phyloP scores from a whole-genome alignment of 2,888 invertebrate genomes.

The Notodonta ziczac region DNA sequence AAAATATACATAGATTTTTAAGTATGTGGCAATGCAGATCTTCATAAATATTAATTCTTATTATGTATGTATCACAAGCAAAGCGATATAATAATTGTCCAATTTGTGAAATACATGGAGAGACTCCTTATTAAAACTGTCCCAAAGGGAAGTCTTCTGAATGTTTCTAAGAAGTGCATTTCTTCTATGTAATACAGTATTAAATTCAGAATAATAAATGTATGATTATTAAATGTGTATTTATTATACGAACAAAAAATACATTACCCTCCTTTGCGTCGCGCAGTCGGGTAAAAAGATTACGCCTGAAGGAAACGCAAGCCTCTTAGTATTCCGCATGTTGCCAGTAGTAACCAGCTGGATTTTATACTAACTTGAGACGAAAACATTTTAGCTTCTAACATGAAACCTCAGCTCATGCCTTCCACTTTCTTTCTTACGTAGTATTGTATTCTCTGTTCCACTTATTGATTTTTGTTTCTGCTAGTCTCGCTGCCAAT shows the following conservation, averaged over 20 bases:
- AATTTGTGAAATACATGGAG: constrained; percentile 70
- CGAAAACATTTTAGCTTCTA: no score
- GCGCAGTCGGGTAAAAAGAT: no score
- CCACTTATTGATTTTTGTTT: no score
- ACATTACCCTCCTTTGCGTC: no score
- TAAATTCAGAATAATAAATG: constrained; percentile 88
- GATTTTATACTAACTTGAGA: no score
- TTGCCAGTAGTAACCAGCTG: no score
- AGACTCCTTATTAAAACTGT: constrained; percentile 74
- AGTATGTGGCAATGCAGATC: constrained; percentile 85
- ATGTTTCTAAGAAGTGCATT: constrained; percentile 95
- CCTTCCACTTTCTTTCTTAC: no score
- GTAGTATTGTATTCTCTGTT: no score
- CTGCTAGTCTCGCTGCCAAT: no score
- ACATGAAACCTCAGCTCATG: no score
- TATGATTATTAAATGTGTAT: constrained; percentile 65
- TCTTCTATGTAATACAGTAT: constrained; percentile 96
- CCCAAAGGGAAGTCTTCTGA: constrained; percentile 91
- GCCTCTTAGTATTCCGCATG: no score
- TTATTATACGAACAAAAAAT: not conserved
- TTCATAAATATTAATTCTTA: constrained; percentile 76
- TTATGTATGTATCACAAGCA: constrained; percentile 55
- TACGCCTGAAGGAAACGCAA: no score
- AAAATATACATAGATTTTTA: constrained; percentile 84
- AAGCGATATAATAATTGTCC: constrained; percentile 74